Conservation (phyloP, 92 coral and sea anemone genomes). For the Phymanthus crucifer region DNA sequence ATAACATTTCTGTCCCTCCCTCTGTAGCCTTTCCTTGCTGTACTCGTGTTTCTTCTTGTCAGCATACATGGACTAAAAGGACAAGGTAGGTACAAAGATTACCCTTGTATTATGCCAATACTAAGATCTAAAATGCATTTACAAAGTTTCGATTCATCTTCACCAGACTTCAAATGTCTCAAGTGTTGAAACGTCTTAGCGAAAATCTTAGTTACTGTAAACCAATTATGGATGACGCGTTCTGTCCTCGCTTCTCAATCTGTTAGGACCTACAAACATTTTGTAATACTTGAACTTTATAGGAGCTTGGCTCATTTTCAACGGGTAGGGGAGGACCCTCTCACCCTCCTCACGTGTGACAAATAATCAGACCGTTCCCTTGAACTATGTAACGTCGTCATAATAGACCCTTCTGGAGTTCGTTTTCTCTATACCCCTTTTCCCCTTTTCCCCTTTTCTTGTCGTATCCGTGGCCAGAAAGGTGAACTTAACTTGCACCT, state of each 20-base stretch:
- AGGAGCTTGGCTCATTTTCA: not conserved
- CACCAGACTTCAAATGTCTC: not conserved
- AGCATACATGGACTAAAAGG: not conserved
- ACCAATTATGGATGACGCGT: too few species aligned
- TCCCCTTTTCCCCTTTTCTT: too few species aligned
- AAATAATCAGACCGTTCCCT: too few species aligned
- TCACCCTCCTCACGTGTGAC: not conserved
- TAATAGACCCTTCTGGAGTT: too few species aligned
- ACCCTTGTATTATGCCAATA: not conserved
- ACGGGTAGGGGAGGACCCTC: not conserved
- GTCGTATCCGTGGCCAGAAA: too few species aligned
- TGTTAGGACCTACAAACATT: not conserved
- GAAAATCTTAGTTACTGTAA: not conserved
- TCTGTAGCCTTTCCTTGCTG: not conserved
- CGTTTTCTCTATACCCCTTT: too few species aligned
- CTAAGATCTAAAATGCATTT: not conserved
- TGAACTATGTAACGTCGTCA: too few species aligned
- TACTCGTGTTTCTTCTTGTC: not conserved
- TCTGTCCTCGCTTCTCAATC: not conserved
- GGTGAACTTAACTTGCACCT: too few species aligned
- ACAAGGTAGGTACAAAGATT: not conserved
- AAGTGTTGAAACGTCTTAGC: not conserved
- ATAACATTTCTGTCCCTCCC: not conserved
- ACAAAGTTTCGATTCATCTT: not conserved
- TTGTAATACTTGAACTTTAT: too few species aligned